A percentile compares a stretch with the other conserved stretches of the same genome.
Evolutionary conservation across 2,888 invertebrate genomes (phyloP).

Genomic region (Clusia tigrina): DNA sequence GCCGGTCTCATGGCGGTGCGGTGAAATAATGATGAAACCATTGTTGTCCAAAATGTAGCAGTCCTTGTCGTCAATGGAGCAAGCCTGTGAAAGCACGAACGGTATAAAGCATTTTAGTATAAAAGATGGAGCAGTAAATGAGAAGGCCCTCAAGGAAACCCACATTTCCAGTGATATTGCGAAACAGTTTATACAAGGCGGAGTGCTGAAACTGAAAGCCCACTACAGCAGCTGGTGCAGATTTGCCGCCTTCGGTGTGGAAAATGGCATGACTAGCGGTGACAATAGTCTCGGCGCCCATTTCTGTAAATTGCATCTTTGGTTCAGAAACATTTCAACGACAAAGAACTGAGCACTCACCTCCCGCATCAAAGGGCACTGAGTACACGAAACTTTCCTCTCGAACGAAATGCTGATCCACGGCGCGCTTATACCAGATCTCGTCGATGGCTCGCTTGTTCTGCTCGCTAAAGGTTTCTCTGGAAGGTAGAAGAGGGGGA

Average conservation of each 20-base stretch:
- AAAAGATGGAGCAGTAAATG: neutral
- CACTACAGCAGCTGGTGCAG: conserved; percentile 74
- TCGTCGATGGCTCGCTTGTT: conserved; percentile 85
- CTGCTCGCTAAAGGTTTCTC: conserved; percentile 76
- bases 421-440: conserved; percentile 87
- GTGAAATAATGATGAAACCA: conserved; percentile 84
- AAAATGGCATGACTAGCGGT: conserved; percentile 89
- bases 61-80: conserved; percentile 73
- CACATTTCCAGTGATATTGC: conserved; percentile 80
- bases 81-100: conserved; percentile 63
- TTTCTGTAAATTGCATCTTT: conserved; percentile 43
- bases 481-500: conserved; percentile 52
- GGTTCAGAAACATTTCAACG: neutral
- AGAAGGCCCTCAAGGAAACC: conserved; percentile 45
- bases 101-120: neutral
- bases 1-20: conserved; percentile 77
- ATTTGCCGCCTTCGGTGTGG: conserved; percentile 69
- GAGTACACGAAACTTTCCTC: conserved; percentile 84
- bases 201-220: conserved; percentile 85
- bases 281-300: conserved; percentile 71
- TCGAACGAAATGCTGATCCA: conserved; percentile 82
- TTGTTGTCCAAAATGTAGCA: conserved; percentile 91
- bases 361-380: conserved; percentile 72
- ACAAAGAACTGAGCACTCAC: no score
- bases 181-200: conserved; percentile 78